Evolutionary conservation across 2,113 vertebrate species (phyloP).

Genomic region (Eubucco bourcierii): DNA sequence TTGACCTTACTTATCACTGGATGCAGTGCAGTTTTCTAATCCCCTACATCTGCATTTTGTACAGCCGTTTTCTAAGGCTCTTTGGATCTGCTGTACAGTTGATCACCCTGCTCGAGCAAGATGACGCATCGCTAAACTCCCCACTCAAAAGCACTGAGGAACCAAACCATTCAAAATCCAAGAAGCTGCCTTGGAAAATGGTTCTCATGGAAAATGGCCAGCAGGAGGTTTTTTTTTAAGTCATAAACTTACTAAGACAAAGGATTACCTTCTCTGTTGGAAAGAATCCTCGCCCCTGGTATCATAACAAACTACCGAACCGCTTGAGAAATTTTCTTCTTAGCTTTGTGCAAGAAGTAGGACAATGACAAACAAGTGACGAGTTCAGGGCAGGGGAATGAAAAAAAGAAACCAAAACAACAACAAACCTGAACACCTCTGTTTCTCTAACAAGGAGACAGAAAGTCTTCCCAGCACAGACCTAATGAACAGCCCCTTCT

Average conservation of each 20-base stretch:
- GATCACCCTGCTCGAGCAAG: conserved; percentile 26
- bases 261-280: conserved; percentile 14
- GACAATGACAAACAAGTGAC: background rate
- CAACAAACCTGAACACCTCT: background rate
- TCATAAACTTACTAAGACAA: conserved; percentile 28
- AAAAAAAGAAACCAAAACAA: too few relatives aligned
- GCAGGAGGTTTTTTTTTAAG: background rate
- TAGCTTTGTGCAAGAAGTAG: conserved; percentile 1
- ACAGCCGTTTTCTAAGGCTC: conserved; percentile 46
- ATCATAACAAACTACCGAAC: conserved; percentile 8
- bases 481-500: background rate
- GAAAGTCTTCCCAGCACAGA: background rate
- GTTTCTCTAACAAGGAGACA: background rate
- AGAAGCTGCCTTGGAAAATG: conserved; percentile 3
- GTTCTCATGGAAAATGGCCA: conserved; percentile 4
- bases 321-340: background rate
- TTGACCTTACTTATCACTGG: conserved; percentile 38
- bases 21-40: conserved; percentile 44
- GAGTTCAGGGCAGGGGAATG: background rate
- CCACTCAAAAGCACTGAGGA: conserved; percentile 42
- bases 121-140: conserved; percentile 61
- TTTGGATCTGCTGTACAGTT: conserved; percentile 51
- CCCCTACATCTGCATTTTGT: conserved; percentile 61
- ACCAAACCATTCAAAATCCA: conserved; percentile 37
- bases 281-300: conserved; percentile 1